Evolutionary conservation across 2,797 vertebrate genomes (phyloP), one percentile per base, ranked within the genome.

Genomic region (Philypnodon macrostomus): DNA sequence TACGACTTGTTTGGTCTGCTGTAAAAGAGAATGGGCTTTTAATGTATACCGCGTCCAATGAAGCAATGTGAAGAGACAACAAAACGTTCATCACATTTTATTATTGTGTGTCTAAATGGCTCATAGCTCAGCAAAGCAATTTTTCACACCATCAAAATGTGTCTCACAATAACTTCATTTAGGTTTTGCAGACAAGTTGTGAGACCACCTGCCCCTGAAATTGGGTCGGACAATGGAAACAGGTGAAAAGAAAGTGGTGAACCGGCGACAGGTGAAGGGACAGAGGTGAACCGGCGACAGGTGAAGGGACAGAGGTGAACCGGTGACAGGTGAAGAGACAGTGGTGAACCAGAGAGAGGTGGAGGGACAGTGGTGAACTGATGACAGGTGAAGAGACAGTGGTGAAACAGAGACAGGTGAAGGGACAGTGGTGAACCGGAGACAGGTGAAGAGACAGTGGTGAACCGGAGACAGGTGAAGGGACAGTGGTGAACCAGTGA

Each of bases 21-120:
- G 41, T 44, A 44, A 44, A 44, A 44, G 12, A 44, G 29, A 44
- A 44, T 44, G 26, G 41, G 15, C 15, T 44, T 44, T 44, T 44
- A 44, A 44, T 30, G 41, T 44, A 30, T 27, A 18, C 26, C 19
- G 41, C n/a, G 15, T 44, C 16, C 26, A 27, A 44, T 9, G 10
- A 30, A 18, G 41, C 41, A 11, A 12, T 27, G 41, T 44, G 26
- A 13, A 27, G 41, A 44, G 41, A 30, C 16, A n/a, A 17, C 41
- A n/a, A 18, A n/a, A 12, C 41, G 31, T 44, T 30, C 13, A 31
- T 44, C 41, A 30, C 14, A 2, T 42, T 44, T 44, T 44, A 41
- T 44, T 30, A 27, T 30, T 5, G n/a, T n/a, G n/a, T n/a, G n/a
- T 12, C 16, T 30, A 18, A 30, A 44, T 50, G 35, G 47, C 35